These are phyloP conservation scores for Parnassius glacialis DNA, from an alignment of 2,888 invertebrate genomes.

Conservation along the genomic window DNA sequence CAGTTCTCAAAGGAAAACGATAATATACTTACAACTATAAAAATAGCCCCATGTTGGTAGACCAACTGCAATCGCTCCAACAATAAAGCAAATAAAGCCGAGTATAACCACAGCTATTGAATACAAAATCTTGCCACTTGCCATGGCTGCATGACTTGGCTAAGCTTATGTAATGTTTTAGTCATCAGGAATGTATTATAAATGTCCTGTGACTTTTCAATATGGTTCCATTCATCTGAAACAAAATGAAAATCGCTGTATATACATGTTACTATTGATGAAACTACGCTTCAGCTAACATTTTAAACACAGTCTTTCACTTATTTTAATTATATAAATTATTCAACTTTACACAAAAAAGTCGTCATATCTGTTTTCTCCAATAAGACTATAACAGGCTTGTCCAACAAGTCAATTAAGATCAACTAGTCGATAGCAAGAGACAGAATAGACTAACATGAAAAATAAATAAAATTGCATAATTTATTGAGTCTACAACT, in stretches of 20 bases:
- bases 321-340: too few species aligned
- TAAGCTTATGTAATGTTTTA: constrained; percentile 50
- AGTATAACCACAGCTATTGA: constrained; percentile 85
- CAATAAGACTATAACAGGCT: too few species aligned
- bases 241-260: constrained; percentile 24
- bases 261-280: too few species aligned
- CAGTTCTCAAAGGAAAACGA: background rate
- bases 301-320: too few species aligned
- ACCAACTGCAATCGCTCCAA: constrained; percentile 91
- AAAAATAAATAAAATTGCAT: too few species aligned
- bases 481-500: too few species aligned
- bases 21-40: constrained; percentile 82
- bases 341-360: too few species aligned
- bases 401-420: too few species aligned
- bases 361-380: too few species aligned
- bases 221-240: constrained; percentile 49
- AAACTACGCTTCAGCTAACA: too few species aligned
- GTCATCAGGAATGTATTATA: constrained; percentile 55
- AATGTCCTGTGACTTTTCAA: constrained; percentile 34
- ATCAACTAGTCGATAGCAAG: too few species aligned
- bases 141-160: constrained; percentile 82
- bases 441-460: too few species aligned
- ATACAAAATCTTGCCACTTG: constrained; percentile 84
- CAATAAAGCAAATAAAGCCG: constrained; percentile 89
- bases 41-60: constrained; percentile 94